phyloP scores from a whole-genome alignment of 2,113 vertebrate species.

The Pelusios castaneus region DNA sequence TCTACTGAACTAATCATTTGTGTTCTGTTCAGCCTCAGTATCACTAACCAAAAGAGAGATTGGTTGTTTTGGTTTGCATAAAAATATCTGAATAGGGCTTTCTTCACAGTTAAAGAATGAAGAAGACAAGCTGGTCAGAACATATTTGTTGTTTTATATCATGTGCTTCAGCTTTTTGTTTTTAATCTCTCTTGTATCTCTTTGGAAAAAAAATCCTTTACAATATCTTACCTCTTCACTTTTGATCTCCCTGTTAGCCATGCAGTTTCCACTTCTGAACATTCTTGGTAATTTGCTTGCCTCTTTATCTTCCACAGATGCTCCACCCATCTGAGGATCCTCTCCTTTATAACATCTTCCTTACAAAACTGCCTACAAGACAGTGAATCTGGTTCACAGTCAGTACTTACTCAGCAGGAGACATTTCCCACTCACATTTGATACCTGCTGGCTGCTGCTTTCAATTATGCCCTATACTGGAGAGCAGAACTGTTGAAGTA shows the following conservation, averaged over 20 bases:
- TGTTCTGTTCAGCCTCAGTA: background rate
- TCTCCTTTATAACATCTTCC: conserved; percentile 51
- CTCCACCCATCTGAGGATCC: conserved; percentile 13
- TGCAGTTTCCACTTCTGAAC: background rate
- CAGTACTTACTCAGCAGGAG: conserved; percentile 68
- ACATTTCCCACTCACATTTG: conserved; percentile 56
- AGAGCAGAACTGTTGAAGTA: conserved; percentile 66
- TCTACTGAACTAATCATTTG: background rate
- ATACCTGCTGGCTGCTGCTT: conserved; percentile 75
- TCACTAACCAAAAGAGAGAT: background rate
- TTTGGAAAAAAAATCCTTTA: background rate
- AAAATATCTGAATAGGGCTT: background rate
- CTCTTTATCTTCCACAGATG: background rate
- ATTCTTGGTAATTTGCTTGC: conserved; percentile 50
- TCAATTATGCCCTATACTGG: conserved; percentile 73
- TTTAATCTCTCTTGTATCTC: background rate
- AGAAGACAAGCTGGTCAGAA: background rate
- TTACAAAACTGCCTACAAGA: conserved; percentile 55
- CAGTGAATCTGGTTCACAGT: conserved; percentile 56
- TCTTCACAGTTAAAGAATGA: background rate
- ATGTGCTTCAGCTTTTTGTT: background rate
- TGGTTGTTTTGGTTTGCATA: background rate
- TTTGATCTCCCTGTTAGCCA: background rate
- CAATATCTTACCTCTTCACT: conserved; percentile 8
- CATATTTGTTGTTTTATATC: background rate